A percentile compares a stretch with the other conserved stretches of the same genome.
phyloP scores from a whole-genome alignment of 53 echinoderm and acorn worm genomes.

The Antedon mediterranea region DNA sequence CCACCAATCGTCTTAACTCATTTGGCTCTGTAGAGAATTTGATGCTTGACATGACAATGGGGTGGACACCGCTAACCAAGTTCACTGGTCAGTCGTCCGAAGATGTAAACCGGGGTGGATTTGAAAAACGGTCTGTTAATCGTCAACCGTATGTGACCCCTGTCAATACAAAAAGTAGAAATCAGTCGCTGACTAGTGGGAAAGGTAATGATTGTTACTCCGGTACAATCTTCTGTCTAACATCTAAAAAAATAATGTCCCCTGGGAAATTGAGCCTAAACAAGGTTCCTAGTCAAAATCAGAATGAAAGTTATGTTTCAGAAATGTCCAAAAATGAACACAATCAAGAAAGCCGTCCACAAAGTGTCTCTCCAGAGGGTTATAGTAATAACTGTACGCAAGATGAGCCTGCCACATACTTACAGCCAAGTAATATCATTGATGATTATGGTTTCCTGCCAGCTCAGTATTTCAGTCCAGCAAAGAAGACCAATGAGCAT shows the following conservation, averaged over 20 bases:
- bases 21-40: conserved; percentile 69
- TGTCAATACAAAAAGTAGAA: background rate
- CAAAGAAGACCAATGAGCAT: background rate
- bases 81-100: background rate
- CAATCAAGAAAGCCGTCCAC: background rate
- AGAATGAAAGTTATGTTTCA: too few relatives aligned
- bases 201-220: background rate
- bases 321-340: too few relatives aligned
- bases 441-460: background rate
- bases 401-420: background rate
- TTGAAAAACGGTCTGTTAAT: too few relatives aligned
- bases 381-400: background rate
- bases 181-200: background rate
- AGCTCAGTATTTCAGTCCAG: background rate
- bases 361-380: background rate
- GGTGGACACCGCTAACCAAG: conserved; percentile 10
- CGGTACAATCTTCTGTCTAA: background rate
- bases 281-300: too few relatives aligned
- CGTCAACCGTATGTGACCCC: background rate
- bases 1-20: conserved; percentile 21
- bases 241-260: background rate
- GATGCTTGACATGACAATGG: conserved; percentile 69
- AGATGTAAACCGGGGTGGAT: background rate
- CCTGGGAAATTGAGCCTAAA: background rate
- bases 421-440: background rate